Conservation (phyloP, 2,797 vertebrate species). For the Muscicapa comitata region DNA sequence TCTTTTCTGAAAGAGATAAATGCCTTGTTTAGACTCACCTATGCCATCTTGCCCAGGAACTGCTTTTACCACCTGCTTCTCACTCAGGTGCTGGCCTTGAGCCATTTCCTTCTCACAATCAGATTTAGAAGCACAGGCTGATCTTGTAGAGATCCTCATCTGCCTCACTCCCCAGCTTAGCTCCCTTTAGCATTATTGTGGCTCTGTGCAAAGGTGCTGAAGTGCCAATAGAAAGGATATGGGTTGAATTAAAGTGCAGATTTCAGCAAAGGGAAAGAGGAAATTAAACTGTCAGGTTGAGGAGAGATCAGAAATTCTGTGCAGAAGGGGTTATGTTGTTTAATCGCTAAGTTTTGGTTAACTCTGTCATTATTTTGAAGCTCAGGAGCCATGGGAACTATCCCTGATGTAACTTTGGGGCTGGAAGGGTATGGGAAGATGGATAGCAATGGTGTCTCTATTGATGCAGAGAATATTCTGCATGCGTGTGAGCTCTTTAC, state of each 20-base stretch:
- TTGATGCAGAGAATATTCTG: neutral
- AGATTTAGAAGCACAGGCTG: neutral
- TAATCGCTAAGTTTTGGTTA: neutral
- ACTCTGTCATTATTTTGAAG: neutral
- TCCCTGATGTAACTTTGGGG: neutral
- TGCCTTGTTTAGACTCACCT: neutral
- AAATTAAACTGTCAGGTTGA: conserved; percentile 15
- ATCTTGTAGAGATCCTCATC: neutral
- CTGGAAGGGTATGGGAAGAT: neutral
- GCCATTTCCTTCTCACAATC: neutral
- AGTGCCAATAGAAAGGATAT: neutral
- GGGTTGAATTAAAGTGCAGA: neutral
- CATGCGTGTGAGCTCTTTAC: accelerated
- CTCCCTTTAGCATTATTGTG: neutral
- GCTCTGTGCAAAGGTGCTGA: neutral
- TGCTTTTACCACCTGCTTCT: neutral
- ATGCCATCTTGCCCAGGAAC: neutral
- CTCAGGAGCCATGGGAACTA: neutral
- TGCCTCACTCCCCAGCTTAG: neutral
- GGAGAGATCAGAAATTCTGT: neutral
- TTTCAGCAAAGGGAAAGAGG: neutral
- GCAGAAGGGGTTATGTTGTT: neutral
- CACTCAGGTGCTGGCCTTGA: neutral
- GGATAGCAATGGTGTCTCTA: neutral
- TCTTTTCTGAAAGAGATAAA: neutral